Conservation (phyloP, 2,113 vertebrate species). For the Struthio camelus region DNA sequence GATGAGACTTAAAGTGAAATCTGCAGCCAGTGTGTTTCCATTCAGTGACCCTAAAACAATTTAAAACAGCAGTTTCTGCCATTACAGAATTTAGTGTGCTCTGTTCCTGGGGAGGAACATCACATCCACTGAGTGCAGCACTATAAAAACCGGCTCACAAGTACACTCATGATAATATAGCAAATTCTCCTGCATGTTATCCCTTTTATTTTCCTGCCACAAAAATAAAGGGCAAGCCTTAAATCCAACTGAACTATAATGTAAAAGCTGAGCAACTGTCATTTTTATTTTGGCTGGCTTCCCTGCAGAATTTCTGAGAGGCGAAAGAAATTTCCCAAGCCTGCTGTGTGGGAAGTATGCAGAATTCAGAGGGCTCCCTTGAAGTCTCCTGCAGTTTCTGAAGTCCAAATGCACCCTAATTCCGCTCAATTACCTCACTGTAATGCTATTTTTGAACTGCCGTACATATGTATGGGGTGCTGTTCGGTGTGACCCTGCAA, state of each 20-base stretch:
- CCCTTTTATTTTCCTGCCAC: conserved; percentile 33
- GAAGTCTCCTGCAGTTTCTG: neutral
- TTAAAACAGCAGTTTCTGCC: neutral
- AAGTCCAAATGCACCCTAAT: neutral
- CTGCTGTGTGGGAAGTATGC: neutral
- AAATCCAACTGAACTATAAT: neutral
- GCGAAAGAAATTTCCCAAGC: neutral
- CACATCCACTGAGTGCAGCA: neutral
- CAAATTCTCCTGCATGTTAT: neutral
- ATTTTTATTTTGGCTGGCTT: neutral
- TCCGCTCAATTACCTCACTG: neutral
- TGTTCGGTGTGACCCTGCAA: neutral
- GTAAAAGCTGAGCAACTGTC: neutral
- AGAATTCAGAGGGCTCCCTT: neutral
- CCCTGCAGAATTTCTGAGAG: neutral
- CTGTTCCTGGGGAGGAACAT: neutral
- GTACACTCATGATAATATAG: neutral
- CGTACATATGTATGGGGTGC: neutral
- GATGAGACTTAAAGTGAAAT: neutral
- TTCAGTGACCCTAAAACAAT: conserved; percentile 10
- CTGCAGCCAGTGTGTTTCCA: neutral
- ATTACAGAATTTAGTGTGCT: neutral
- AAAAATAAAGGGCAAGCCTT: neutral
- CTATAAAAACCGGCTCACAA: neutral
- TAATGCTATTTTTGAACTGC: neutral